Conservation (phyloP, 2,113 vertebrate genomes). For the Nestor notabilis region DNA sequence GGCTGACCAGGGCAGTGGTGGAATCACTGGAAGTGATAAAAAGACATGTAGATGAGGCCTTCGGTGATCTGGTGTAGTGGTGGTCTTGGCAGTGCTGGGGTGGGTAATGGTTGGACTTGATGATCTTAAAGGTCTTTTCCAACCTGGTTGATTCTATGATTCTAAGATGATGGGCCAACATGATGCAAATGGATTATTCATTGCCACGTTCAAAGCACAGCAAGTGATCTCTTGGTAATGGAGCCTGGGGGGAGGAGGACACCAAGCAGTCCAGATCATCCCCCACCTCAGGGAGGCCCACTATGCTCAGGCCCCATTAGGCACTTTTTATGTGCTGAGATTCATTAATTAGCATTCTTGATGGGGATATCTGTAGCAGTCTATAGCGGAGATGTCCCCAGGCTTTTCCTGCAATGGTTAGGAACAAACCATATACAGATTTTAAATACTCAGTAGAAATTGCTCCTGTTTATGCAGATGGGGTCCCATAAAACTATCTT, state of each 20-base stretch:
- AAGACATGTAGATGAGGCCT: not conserved
- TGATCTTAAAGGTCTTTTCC: not conserved
- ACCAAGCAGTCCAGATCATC: not conserved
- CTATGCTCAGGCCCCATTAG: not conserved
- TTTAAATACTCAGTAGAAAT: not conserved
- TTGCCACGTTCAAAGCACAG: not conserved
- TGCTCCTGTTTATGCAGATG: not conserved
- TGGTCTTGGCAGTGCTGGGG: not conserved
- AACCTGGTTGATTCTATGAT: not conserved
- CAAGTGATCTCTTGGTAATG: not conserved
- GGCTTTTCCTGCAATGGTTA: not conserved
- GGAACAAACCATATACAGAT: not conserved
- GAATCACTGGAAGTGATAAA: not conserved
- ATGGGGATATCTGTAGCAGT: not conserved
- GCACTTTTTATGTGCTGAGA: not conserved
- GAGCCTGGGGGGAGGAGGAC: not conserved
- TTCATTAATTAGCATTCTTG: not conserved
- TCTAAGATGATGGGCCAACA: not conserved
- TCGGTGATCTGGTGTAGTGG: not conserved
- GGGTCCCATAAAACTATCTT: not conserved
- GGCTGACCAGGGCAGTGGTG: not conserved
- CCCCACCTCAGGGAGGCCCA: fast-evolving
- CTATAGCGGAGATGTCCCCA: not conserved
- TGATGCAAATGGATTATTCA: not conserved
- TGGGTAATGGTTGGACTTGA: not conserved